These are phyloP conservation scores for Elegia similella DNA, from an alignment of 2,888 invertebrate genomes.

Conservation along the genomic window DNA sequence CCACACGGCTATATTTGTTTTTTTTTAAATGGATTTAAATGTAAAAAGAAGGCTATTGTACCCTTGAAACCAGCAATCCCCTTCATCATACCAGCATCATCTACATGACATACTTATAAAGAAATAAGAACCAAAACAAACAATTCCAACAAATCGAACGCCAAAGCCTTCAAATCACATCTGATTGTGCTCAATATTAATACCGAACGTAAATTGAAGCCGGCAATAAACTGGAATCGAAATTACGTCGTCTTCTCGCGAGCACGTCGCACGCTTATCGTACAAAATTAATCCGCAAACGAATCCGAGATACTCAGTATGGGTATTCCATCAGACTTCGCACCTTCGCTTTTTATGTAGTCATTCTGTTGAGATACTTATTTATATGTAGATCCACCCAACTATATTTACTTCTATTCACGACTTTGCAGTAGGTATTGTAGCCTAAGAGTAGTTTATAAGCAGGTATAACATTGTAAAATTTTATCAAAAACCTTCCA, in stretches of 20 bases:
- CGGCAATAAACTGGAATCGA: conserved; percentile 4
- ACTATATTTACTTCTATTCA: too few relatives aligned
- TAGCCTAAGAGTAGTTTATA: too few relatives aligned
- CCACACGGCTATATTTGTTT: too few relatives aligned
- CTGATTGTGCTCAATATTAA: conserved; percentile 7
- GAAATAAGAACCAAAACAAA: background rate
- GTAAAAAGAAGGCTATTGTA: too few relatives aligned
- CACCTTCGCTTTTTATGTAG: conserved; percentile 73
- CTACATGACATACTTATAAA: background rate
- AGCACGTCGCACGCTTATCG: background rate
- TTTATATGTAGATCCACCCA: too few relatives aligned
- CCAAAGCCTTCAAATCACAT: background rate
- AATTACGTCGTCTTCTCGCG: background rate
- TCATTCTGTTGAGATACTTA: conserved; percentile 40
- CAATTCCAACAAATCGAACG: background rate
- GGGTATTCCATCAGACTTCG: conserved; percentile 62
- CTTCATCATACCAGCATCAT: too few relatives aligned
- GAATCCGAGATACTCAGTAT: conserved; percentile 13
- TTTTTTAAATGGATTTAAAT: too few relatives aligned
- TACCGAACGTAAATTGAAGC: conserved; percentile 8
- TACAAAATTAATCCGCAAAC: background rate
- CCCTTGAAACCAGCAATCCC: too few relatives aligned
- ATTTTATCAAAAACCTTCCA: too few relatives aligned
- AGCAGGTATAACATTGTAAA: too few relatives aligned
- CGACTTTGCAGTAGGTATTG: too few relatives aligned